phyloP scores from a whole-genome alignment of 2,888 invertebrate species.

The Agrilus biguttatus region DNA sequence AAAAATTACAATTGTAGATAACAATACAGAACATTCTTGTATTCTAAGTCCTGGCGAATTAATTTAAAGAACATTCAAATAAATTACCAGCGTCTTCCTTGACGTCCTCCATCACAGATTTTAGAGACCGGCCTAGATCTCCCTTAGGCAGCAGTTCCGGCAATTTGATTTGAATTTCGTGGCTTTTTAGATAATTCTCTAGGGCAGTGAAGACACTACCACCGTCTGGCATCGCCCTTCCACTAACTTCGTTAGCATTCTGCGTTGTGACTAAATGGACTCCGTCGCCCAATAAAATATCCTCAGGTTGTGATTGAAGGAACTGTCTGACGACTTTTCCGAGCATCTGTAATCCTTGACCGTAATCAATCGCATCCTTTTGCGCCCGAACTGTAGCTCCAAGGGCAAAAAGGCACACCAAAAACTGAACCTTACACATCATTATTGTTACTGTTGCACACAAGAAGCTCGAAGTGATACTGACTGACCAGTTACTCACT shows the following conservation, averaged over 20 bases:
- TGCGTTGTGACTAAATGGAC: constrained; percentile 45
- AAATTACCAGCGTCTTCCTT: constrained; percentile 37
- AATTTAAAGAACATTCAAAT: constrained; percentile 7
- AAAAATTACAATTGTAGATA: too few species aligned
- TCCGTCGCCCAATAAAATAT: constrained; percentile 46
- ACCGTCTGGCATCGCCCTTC: constrained; percentile 36
- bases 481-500: constrained; percentile 2
- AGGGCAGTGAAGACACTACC: constrained; percentile 42
- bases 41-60: neutral
- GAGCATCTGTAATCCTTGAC: constrained; percentile 22
- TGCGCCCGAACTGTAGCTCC: constrained; percentile 6
- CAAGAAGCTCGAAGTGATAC: constrained; percentile 4
- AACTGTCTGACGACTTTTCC: constrained; percentile 37
- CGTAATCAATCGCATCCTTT: constrained; percentile 16
- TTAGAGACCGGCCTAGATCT: constrained; percentile 36
- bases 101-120: constrained; percentile 38
- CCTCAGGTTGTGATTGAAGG: constrained; percentile 36
- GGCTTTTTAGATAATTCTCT: constrained; percentile 52
- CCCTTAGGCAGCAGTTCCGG: constrained; percentile 53
- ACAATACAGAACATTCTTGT: neutral
- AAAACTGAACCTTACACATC: constrained; percentile 22
- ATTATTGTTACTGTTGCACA: constrained; percentile 10
- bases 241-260: constrained; percentile 31
- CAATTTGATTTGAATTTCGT: constrained; percentile 58
- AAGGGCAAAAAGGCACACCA: constrained; percentile 10